phyloP scores from a whole-genome alignment of 2,888 invertebrate species.

The Kuschelorhynchus macadamiae region DNA sequence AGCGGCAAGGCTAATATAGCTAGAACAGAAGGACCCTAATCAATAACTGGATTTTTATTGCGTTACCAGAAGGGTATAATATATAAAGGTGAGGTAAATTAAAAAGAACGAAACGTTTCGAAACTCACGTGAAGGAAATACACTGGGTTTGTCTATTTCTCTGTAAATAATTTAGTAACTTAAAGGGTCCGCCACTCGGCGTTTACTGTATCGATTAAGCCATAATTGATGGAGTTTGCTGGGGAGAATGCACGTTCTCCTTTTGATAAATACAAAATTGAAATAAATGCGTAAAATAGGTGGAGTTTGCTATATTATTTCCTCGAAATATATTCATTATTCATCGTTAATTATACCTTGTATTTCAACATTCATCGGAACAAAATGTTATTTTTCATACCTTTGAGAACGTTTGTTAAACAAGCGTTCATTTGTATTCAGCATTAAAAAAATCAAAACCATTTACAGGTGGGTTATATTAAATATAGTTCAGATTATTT shows the following conservation, averaged over 20 bases:
- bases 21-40: background rate
- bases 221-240: slow-evolving; percentile 61
- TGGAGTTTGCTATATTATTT: slow-evolving; percentile 60
- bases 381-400: slow-evolving; percentile 10
- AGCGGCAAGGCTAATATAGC: too few relatives aligned
- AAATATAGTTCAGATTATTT: too few relatives aligned
- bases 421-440: too few relatives aligned
- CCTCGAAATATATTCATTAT: slow-evolving; percentile 63
- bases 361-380: slow-evolving; percentile 20
- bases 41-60: slow-evolving; percentile 14
- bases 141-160: slow-evolving; percentile 42
- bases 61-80: background rate
- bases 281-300: slow-evolving; percentile 65
- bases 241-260: slow-evolving; percentile 59
- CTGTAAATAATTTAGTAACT: slow-evolving; percentile 50
- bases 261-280: slow-evolving; percentile 63
- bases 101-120: slow-evolving; percentile 30
- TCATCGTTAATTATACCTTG: slow-evolving; percentile 58
- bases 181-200: slow-evolving; percentile 49
- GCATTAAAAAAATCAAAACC: too few relatives aligned
- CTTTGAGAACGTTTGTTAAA: too few relatives aligned
- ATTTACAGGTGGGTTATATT: too few relatives aligned
- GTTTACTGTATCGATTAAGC: slow-evolving; percentile 61
- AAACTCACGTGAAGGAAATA: slow-evolving; percentile 32
- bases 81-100: slow-evolving; percentile 34